Evolutionary conservation across 1,140 invertebrate species (phyloP).

Genomic region (Calephelis virginiensis): DNA sequence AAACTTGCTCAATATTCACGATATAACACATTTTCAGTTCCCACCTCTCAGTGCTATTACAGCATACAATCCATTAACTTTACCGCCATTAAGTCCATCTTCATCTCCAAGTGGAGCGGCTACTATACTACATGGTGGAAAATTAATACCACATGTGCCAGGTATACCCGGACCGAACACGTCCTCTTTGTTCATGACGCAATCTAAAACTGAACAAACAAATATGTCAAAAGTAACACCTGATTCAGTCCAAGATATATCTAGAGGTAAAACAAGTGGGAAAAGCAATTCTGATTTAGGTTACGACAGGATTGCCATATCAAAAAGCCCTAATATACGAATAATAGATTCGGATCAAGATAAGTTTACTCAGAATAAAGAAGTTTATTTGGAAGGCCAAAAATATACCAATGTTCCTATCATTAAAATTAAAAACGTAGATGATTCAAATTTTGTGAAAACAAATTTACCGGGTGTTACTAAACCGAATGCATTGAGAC

Average conservation of each 20-base stretch:
- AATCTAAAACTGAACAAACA: conserved; percentile 6
- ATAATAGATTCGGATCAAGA: conserved; percentile 40
- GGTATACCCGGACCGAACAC: conserved; percentile 91
- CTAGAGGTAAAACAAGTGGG: conserved; percentile 33
- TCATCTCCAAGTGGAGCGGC: conserved; percentile 69
- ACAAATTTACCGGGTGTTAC: conserved; percentile 27
- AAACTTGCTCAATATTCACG: conserved; percentile 76
- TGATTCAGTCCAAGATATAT: conserved; percentile 28
- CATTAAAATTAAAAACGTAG: conserved; percentile 67
- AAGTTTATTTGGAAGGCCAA: conserved; percentile 37
- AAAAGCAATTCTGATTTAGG: conserved; percentile 37
- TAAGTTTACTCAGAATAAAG: conserved; percentile 43
- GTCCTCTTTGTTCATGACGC: conserved; percentile 60
- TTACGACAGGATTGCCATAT: conserved; percentile 47
- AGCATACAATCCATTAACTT: conserved; percentile 84
- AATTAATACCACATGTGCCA: conserved; percentile 88
- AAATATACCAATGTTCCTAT: conserved; percentile 47
- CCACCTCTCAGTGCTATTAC: conserved; percentile 82
- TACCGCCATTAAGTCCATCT: conserved; percentile 74
- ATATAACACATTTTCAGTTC: conserved; percentile 80
- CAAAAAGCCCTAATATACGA: conserved; percentile 49
- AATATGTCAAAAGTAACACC: conserved; percentile 40
- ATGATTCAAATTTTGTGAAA: conserved; percentile 46
- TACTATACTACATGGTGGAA: conserved; percentile 84
- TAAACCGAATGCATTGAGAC: conserved; percentile 32